Evolutionary conservation across 2,113 vertebrate genomes (phyloP).

Genomic region (Spheniscus mendiculus): DNA sequence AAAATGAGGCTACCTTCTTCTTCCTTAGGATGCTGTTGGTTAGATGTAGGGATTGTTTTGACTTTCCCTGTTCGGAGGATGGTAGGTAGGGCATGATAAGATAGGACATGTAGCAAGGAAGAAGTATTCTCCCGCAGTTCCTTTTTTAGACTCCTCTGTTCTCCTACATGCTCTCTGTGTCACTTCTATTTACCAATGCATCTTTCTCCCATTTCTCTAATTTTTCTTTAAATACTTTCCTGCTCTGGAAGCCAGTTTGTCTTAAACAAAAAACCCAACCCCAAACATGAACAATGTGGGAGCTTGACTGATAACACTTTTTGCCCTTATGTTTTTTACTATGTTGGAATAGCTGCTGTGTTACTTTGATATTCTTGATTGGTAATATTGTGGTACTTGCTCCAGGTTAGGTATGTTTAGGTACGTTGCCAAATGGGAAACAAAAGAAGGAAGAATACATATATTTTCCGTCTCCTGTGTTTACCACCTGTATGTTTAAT

Average conservation of each 20-base stretch:
- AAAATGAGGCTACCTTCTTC: neutral
- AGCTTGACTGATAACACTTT: neutral
- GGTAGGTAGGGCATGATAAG: slow-evolving; percentile 42
- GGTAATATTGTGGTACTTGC: neutral
- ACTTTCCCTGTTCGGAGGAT: neutral
- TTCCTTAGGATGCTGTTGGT: neutral
- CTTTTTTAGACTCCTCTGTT: slow-evolving; percentile 46
- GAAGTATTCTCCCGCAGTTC: slow-evolving; percentile 7
- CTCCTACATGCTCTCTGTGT: neutral
- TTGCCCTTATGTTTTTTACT: neutral
- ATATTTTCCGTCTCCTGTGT: neutral
- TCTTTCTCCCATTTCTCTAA: neutral
- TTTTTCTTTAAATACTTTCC: neutral
- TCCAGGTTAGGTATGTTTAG: neutral
- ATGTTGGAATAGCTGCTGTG: neutral
- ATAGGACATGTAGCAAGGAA: neutral
- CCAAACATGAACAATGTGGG: neutral
- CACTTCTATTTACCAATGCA: neutral
- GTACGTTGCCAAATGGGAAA: neutral
- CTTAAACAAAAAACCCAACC: neutral
- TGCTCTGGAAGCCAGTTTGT: neutral
- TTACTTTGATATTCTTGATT: neutral
- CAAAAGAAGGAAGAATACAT: neutral
- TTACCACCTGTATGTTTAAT: neutral
- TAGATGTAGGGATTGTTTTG: neutral